A percentile compares a stretch with the other conserved stretches of the same genome.
These are phyloP conservation scores for Tenthredo amoena DNA, from an alignment of 2,888 invertebrate species.

Conservation along the genomic window DNA sequence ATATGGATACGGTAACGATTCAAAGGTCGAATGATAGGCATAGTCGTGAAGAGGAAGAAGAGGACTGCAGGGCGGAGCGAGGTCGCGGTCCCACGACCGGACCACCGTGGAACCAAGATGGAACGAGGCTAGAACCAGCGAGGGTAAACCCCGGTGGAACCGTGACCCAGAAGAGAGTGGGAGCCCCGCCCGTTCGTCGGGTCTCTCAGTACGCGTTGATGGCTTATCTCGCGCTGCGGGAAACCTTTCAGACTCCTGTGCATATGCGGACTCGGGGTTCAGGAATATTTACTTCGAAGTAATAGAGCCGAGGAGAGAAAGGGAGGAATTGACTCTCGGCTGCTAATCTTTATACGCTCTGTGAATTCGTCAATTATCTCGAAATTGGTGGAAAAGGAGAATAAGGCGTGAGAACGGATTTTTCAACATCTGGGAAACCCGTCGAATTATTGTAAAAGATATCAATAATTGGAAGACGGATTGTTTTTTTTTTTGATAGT, in stretches of 20 bases:
- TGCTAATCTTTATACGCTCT: not conserved
- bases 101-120: slow-evolving; percentile 48
- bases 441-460: too few species aligned
- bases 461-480: too few species aligned
- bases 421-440: too few species aligned
- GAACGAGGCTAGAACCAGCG: not conserved
- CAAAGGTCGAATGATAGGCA: not conserved
- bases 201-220: slow-evolving; percentile 62
- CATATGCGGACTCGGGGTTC: not conserved
- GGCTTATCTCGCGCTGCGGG: slow-evolving; percentile 66
- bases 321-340: not conserved
- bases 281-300: slow-evolving; percentile 8
- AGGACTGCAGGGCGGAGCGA: slow-evolving; percentile 54
- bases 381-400: too few species aligned
- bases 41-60: not conserved
- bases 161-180: slow-evolving; percentile 66
- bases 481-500: too few species aligned
- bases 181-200: slow-evolving; percentile 62
- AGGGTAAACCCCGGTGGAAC: slow-evolving; percentile 55
- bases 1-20: not conserved
- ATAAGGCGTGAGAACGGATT: too few species aligned
- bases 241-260: slow-evolving; percentile 63
- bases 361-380: not conserved
- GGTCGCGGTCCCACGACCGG: slow-evolving; percentile 62
- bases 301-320: not conserved